phyloP scores from a whole-genome alignment of 2,888 invertebrate species.

The Chorisops tibialis region DNA sequence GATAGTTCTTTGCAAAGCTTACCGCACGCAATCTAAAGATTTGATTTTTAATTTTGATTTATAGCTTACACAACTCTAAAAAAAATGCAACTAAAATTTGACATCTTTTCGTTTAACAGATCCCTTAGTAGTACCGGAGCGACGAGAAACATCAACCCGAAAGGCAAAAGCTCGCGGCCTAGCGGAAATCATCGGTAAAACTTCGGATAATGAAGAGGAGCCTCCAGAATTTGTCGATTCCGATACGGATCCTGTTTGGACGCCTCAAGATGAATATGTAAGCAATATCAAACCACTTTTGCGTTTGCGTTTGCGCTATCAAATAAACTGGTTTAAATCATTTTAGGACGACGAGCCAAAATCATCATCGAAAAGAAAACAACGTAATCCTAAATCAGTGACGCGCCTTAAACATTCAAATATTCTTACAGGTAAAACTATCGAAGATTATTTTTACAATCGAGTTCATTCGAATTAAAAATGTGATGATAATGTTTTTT shows the following conservation, averaged over 20 bases:
- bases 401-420: slow-evolving; percentile 34
- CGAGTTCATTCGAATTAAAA: background rate
- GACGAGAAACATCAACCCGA: slow-evolving; percentile 61
- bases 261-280: slow-evolving; percentile 57
- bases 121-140: slow-evolving; percentile 55
- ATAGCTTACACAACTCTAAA: background rate
- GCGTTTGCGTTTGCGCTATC: slow-evolving; percentile 16
- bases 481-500: background rate
- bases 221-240: slow-evolving; percentile 61
- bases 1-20: no score
- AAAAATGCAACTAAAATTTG: background rate
- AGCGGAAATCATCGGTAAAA: slow-evolving; percentile 52
- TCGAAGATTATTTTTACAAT: slow-evolving; percentile 3
- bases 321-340: no score
- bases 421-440: slow-evolving; percentile 37
- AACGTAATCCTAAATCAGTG: slow-evolving; percentile 22
- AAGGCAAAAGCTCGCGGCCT: slow-evolving; percentile 66
- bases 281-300: background rate
- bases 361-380: slow-evolving; percentile 27
- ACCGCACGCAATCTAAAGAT: no score
- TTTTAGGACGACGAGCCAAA: slow-evolving; percentile 29
- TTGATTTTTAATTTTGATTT: no score
- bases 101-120: slow-evolving; percentile 42
- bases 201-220: slow-evolving; percentile 58
- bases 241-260: slow-evolving; percentile 73